Conservation (phyloP, 2,888 invertebrate genomes). For the Pheosia tremula region DNA sequence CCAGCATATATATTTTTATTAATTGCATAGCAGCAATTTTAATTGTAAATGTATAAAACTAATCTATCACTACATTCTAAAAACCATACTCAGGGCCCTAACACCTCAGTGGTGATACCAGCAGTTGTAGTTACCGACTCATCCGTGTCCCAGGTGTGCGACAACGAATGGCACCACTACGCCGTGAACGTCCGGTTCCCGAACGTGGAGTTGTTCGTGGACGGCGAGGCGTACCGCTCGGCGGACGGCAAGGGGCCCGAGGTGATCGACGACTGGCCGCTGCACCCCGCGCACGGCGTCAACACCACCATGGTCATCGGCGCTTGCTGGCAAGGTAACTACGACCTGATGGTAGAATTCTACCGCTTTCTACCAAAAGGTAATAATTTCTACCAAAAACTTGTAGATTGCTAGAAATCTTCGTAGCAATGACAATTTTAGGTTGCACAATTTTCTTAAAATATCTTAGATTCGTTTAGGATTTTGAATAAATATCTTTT, state of each 20-base stretch:
- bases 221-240: slow-evolving; percentile 88
- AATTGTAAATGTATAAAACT: no score
- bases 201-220: slow-evolving; percentile 94
- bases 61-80: no score
- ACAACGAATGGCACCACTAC: slow-evolving; percentile 99
- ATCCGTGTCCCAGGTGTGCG: slow-evolving; percentile 88
- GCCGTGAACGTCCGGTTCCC: slow-evolving; percentile 97
- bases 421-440: no score
- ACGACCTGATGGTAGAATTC: background rate
- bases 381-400: background rate
- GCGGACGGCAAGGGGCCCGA: slow-evolving; percentile 90
- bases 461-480: no score
- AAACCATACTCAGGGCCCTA: no score
- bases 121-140: no score
- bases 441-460: no score
- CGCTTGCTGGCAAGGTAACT: slow-evolving; percentile 97
- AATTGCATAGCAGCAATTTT: no score
- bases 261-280: slow-evolving; percentile 99
- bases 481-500: no score
- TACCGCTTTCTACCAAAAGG: background rate
- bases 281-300: slow-evolving; percentile 97
- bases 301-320: slow-evolving; percentile 97
- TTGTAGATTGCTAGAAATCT: no score
- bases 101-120: no score
- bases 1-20: no score